Conservation (phyloP, 2,888 invertebrate species). For the Drosophila anomalata region DNA sequence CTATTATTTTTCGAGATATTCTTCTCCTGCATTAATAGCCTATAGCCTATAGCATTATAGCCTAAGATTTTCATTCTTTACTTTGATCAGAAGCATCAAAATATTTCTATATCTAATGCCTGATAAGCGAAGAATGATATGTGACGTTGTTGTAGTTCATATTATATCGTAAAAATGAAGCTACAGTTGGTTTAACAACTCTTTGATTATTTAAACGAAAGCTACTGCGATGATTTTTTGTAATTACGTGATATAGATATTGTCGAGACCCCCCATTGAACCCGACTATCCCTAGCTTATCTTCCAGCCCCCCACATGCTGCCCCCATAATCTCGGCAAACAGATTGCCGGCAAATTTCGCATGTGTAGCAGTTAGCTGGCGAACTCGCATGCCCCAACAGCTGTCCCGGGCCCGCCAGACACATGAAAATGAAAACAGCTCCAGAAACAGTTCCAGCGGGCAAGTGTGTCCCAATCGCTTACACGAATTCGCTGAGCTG, state of each 20-base stretch:
- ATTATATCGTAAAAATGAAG: too few relatives aligned
- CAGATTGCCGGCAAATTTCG: conserved; percentile 24
- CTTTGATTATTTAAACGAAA: too few relatives aligned
- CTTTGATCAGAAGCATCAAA: too few relatives aligned
- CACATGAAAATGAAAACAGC: conserved; percentile 3
- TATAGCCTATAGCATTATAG: too few relatives aligned
- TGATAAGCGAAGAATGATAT: too few relatives aligned
- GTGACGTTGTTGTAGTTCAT: too few relatives aligned
- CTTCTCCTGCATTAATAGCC: too few relatives aligned
- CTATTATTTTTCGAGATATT: too few relatives aligned
- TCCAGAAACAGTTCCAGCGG: neutral
- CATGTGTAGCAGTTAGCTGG: conserved; percentile 17
- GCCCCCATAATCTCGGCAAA: neutral
- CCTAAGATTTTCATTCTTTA: too few relatives aligned
- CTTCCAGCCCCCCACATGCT: neutral
- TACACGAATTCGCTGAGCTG: conserved; percentile 65
- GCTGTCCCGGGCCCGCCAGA: conserved; percentile 5
- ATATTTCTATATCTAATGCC: too few relatives aligned
- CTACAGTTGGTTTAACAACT: too few relatives aligned
- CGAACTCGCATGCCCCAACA: conserved; percentile 58
- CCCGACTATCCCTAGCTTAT: neutral
- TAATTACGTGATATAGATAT: neutral
- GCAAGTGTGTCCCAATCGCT: conserved; percentile 54
- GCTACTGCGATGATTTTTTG: too few relatives aligned
- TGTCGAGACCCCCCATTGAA: neutral